Percentiles rank a stretch among this genome's conserved stretches.
Conservation (phyloP, 2,797 vertebrate genomes). For the Coreius guichenoti region DNA sequence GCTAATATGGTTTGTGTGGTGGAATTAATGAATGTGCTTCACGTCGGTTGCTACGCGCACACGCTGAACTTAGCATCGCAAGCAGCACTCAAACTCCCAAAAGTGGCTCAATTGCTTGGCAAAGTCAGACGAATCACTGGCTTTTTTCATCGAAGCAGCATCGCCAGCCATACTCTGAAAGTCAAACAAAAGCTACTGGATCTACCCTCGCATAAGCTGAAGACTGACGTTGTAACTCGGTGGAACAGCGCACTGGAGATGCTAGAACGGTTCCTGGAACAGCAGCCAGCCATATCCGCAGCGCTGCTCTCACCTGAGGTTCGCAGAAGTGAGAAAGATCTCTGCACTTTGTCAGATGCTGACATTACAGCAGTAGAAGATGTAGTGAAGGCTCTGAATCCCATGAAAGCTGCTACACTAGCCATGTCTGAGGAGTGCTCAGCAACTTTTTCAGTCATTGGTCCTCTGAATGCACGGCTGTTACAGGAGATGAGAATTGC, state of each 20-base stretch:
- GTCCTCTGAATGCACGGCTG: constrained; percentile 23
- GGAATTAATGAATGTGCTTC: neutral
- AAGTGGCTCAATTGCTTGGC: constrained; percentile 24
- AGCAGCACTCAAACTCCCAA: constrained; percentile 30
- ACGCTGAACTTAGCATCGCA: constrained; percentile 34
- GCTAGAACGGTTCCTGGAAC: constrained; percentile 43
- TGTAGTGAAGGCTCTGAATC: constrained; percentile 29
- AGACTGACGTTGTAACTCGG: constrained; percentile 35
- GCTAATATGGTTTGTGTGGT: neutral
- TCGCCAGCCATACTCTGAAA: constrained; percentile 25
- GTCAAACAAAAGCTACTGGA: constrained; percentile 42
- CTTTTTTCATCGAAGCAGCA: constrained; percentile 28
- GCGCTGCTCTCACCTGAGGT: constrained; percentile 41
- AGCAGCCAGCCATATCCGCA: constrained; percentile 44
- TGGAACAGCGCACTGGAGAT: constrained; percentile 55
- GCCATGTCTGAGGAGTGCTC: too few species aligned
- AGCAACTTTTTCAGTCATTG: constrained; percentile 46
- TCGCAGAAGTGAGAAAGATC: neutral
- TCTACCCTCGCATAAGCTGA: constrained; percentile 49
- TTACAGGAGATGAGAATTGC: neutral
- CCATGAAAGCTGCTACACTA: constrained; percentile 39
- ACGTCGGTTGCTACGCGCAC: constrained; percentile 14
- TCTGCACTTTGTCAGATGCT: constrained; percentile 42
- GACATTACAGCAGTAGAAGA: constrained; percentile 39
- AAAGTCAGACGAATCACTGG: constrained; percentile 7